phyloP scores from a whole-genome alignment of 2,797 vertebrate species.

The Falco rusticolus region DNA sequence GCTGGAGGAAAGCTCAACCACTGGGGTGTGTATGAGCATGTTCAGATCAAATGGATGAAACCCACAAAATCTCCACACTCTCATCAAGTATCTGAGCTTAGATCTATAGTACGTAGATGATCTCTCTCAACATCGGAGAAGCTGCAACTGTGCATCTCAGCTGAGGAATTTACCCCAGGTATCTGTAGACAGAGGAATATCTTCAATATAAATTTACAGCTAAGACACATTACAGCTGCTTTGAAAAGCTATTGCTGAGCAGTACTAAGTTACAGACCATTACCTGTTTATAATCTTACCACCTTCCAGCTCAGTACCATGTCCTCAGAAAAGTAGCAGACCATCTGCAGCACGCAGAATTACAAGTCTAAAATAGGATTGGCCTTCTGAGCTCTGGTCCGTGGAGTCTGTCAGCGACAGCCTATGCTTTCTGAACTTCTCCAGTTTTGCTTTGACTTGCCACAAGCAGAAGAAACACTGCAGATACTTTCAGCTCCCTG shows the following conservation, averaged over 20 bases:
- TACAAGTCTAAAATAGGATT: neutral
- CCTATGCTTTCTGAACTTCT: neutral
- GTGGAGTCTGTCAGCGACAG: neutral
- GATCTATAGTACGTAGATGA: neutral
- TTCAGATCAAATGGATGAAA: constrained; percentile 11
- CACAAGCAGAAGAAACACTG: neutral
- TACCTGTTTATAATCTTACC: neutral
- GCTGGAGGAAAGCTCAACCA: neutral
- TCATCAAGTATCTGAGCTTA: neutral
- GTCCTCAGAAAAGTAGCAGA: neutral
- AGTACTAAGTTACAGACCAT: neutral
- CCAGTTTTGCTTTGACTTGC: constrained; percentile 7
- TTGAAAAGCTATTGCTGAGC: neutral
- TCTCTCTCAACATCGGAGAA: neutral
- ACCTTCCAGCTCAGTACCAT: neutral
- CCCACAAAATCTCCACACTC: neutral
- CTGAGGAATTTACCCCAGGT: neutral
- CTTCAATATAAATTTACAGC: neutral
- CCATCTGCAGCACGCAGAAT: neutral
- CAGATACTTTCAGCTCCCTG: constrained; percentile 10
- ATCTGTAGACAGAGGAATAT: neutral
- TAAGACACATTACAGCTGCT: neutral
- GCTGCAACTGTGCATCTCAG: neutral
- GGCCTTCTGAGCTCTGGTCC: neutral
- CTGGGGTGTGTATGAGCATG: neutral